Percentiles rank a stretch among this genome's conserved stretches.
Conservation (phyloP, 2,888 invertebrate species). For the Stenotaenia linearis region DNA sequence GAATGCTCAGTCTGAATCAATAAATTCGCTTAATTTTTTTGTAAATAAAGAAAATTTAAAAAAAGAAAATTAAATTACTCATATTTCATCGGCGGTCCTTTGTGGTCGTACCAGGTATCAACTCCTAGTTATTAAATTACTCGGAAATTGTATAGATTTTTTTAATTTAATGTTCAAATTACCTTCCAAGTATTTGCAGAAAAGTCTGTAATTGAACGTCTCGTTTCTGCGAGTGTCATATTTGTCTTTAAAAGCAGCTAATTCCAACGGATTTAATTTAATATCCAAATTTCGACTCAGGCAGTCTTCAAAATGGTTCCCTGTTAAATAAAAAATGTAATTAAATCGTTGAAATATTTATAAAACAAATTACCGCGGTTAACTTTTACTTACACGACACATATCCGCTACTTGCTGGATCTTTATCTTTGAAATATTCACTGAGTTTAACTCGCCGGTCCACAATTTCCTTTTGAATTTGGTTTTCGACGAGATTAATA, state of each 20-base stretch:
- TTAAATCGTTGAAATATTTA: background rate
- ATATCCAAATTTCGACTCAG: background rate
- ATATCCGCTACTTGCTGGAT: conserved; percentile 24
- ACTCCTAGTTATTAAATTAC: background rate
- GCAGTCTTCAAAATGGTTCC: conserved; percentile 15
- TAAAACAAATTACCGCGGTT: background rate
- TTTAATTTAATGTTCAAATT: background rate
- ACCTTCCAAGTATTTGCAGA: conserved; percentile 21
- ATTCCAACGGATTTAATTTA: conserved; percentile 6
- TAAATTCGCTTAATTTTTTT: no score
- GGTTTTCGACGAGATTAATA: background rate
- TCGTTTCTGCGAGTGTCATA: conserved; percentile 24
- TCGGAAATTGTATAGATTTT: no score
- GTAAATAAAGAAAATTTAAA: no score
- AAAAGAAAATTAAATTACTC: no score
- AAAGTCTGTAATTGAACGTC: conserved; percentile 24
- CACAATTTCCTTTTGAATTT: conserved; percentile 27
- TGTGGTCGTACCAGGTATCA: conserved; percentile 13
- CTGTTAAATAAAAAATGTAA: background rate
- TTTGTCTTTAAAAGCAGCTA: conserved; percentile 2
- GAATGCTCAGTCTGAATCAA: background rate
- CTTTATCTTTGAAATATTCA: conserved; percentile 24
- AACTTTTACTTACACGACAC: background rate
- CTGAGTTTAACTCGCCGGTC: conserved; percentile 5
- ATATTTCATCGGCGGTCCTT: conserved; percentile 27